These are phyloP conservation scores for Mareca strepera DNA, from an alignment of 2,797 vertebrate species.

Conservation along the genomic window DNA sequence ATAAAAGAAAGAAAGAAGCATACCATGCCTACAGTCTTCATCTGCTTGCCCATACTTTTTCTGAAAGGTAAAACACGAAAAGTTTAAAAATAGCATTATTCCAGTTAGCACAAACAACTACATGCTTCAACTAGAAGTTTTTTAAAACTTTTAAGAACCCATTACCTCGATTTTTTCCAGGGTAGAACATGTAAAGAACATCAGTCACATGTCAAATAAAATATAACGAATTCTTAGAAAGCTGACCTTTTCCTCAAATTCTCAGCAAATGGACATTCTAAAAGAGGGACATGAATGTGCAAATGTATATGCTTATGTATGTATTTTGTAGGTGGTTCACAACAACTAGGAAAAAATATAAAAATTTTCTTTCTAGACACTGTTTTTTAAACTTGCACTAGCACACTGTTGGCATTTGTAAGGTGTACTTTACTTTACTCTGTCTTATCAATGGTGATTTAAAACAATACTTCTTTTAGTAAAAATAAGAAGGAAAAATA, in stretches of 20 bases:
- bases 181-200: constrained; percentile 21
- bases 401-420: not conserved
- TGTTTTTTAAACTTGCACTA: not conserved
- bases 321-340: not conserved
- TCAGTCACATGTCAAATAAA: constrained; percentile 1
- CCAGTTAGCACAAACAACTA: constrained; percentile 54
- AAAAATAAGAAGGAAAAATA: not conserved
- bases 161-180: constrained; percentile 28
- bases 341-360: not conserved
- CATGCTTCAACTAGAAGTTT: constrained; percentile 23
- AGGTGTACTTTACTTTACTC: not conserved
- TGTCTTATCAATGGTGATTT: not conserved
- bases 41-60: constrained; percentile 99
- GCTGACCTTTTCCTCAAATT: not conserved
- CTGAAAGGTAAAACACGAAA: constrained; percentile 82
- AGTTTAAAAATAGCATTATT: constrained; percentile 68
- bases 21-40: constrained; percentile 98
- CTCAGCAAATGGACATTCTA: not conserved
- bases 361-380: not conserved
- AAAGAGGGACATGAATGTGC: not conserved
- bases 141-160: not conserved
- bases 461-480: not conserved
- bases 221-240: not conserved
- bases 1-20: constrained; percentile 74
- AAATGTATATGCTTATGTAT: not conserved